phyloP scores from a whole-genome alignment of 2,113 vertebrate species.

The Atherinomorus stipes region DNA sequence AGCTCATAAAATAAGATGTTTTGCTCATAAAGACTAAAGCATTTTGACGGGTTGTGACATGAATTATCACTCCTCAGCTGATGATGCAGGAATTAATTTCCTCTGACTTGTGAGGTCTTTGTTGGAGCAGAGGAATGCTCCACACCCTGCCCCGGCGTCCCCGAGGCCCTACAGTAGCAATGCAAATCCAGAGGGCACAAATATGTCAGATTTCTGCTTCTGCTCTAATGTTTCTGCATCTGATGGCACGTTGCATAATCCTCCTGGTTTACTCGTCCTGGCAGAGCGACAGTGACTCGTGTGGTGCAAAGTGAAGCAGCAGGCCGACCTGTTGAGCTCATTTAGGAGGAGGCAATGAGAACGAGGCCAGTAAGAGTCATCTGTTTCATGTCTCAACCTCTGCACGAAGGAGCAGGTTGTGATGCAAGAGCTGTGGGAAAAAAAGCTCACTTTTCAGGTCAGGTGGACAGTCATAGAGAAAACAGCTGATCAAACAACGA shows the following conservation, averaged over 20 bases:
- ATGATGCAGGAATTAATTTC: background rate
- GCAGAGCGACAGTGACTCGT: background rate
- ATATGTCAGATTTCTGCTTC: background rate
- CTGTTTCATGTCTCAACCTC: background rate
- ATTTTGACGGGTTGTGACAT: background rate
- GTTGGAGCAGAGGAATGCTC: background rate
- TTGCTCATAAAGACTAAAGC: too few relatives aligned
- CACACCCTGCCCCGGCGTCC: background rate
- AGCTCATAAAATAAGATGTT: too few relatives aligned
- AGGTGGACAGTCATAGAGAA: background rate
- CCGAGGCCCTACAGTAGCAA: background rate
- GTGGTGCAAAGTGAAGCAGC: slow-evolving; percentile 22
- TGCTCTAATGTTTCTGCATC: background rate
- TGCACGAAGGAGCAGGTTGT: background rate
- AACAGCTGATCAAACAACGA: background rate
- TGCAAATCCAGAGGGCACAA: background rate
- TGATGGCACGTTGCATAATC: background rate
- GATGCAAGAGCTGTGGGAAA: slow-evolving; percentile 23
- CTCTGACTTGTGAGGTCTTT: background rate
- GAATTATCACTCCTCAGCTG: slow-evolving; percentile 1
- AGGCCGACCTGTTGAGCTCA: background rate
- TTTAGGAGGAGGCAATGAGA: background rate
- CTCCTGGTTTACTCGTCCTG: background rate
- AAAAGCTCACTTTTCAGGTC: background rate
- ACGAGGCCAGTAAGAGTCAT: background rate